Evolutionary conservation across 2,888 invertebrate genomes (phyloP), one percentile per base, ranked within the genome.

Genomic region (Campaea margaritaria): DNA sequence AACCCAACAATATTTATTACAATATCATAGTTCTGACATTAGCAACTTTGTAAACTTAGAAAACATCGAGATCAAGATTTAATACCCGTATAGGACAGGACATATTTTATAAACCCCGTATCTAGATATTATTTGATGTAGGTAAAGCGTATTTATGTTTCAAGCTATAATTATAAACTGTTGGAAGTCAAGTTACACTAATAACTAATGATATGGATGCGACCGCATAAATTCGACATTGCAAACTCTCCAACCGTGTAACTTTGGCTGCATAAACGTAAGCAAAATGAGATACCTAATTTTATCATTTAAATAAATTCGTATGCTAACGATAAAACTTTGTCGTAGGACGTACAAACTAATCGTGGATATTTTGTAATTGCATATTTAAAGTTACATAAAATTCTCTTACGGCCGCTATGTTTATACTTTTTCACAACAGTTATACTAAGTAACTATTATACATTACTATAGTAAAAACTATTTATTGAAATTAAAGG

Each of bases 191-290:
- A 73, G 76, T 78, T 79, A 68, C 72, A 76, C 75, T 79, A 80
- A 68, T 67, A 70, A 75, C 83, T 85, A 85, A 79, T 83, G 86
- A 85, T 85, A 85, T 83, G 85, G 78, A 75, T 81, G 81, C 74
- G 82, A 81, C 81, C 74, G 75, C 76, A 73, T 79, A 83, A 79
- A 81, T 79, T 81, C 80, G 77, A 80, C 59, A 64, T 76, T 74
- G 78, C 71, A 73, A 72, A 65, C 55, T 53, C 54, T 48, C 52
- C 56, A 58, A 36, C 15, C 14, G 54, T 48, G n/a, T 11, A 52
- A 42, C 46, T 36, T 51, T 13, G 41, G 41, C 48, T 54, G 51
- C 34, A 50, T 51, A 46, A 69, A 63, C 2, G 21, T 21, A 3
- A 21, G 21, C 51, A 58, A 39, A 55, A 50, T 59, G n/a, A 58